Base-by-base conservation (phyloP, 2,797 vertebrate genomes). In the Macrochelys suwanniensis region DNA sequence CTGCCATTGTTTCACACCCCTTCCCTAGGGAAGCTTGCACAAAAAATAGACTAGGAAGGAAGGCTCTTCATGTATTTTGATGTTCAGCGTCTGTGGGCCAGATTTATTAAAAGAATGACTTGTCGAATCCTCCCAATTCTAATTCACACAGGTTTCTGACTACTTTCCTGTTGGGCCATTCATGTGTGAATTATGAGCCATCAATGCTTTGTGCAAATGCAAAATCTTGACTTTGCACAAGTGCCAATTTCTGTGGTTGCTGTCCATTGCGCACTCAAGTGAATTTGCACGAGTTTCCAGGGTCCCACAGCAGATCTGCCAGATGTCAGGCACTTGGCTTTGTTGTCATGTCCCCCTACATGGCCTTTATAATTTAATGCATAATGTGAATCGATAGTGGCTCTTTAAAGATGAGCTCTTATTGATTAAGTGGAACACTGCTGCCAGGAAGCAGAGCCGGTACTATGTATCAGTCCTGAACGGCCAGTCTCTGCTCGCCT, bases 201-300 rank as follows among this genome's bases (percentile, higher is more conserved):
- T 2, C 0, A 1, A 49, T 54, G 78, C 25, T 37, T 95, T 87
- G 28, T 92, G 79, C 88, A 91, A 90, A 74, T 80, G 82, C 15
- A 74, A 42, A 88, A 11, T 59, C 1, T 0, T 1, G 42, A 74
- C 82, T 45, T 6, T 0, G 1, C 23, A 23, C 17, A 3, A 57
- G 77, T 76, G 5, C 84, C 84, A 53, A 56, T 76, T 13, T 3
- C n/a, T 57, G 26, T 57, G 26, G 42, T 26, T 25, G 42, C 25
- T 28, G 45, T 15, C 71, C 42, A 76, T 47, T 76, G 71, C 11
- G 26, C 37, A 11, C 50, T 42, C 3, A 0, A 53, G 89, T 4
- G 47, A 59, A 79, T 90, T 87, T 76, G 80, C 95, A 50, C 50
- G 77, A 59, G 71, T 57, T 51, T 31, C 76, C 5, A 37, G 83